Base-by-base conservation (phyloP, 2,888 invertebrate genomes). In the Polydrusus tereticollis region DNA sequence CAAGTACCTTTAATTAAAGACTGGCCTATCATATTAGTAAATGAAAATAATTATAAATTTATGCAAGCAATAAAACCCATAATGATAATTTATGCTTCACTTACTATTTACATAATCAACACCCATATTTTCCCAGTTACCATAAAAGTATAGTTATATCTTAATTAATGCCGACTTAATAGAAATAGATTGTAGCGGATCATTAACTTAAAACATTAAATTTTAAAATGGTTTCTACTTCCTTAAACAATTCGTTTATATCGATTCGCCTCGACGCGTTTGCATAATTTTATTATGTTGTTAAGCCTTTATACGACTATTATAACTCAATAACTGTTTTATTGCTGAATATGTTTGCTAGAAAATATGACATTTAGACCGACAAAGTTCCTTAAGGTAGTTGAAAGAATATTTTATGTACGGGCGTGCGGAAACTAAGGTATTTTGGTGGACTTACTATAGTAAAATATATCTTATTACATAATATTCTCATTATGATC, bases 221-320 rank as follows among this genome's bases (percentile, higher is more conserved):
- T 47, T 67, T 33, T 20, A 62, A 58, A 67, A 67, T 47, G 45
- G 26, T 47, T 67, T 67, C 36, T 63, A 57, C 67, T 73, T 73
- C 64, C 69, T 50, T 65, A 68, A 73, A 65, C 64, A 73, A 64
- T 73, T 41, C 64, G 59, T 69, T 73, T 63, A 57, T 62, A 59
- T 63, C 58, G 67, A 68, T 72, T 63, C 59, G 36, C 50, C 43
- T n/a, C 38, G 64, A 55, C 59, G 45, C 62, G 38, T 69, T 69
- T 65, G 69, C 59, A 73, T 73, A 73, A 73, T 65, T 73, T 73
- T 69, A 73, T 73, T 69, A 65, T 26, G 63, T 59, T 59, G 55
- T 69, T 64, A 64, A 73, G 64, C 29, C 63, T 69, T 73, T 69
- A 68, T 73, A 67, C 33, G 64, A 47, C 68, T 73, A 59, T 73